Evolutionary conservation across 2,113 vertebrate genomes (phyloP).

Genomic region (Holacanthus passer): DNA sequence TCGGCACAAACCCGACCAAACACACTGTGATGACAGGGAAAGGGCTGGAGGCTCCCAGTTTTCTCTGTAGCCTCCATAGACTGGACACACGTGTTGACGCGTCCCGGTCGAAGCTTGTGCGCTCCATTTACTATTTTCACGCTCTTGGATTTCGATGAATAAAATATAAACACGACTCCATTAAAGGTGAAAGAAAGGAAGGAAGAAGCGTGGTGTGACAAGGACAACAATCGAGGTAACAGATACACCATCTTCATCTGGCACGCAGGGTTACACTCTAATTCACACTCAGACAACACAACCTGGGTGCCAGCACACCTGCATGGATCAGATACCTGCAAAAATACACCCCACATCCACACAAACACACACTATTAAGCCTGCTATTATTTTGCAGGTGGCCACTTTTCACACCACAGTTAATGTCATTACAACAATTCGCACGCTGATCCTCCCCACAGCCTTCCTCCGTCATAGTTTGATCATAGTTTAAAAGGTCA

Average conservation of each 20-base stretch:
- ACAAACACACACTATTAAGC: neutral
- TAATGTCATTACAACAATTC: neutral
- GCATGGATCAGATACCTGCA: conserved; percentile 29
- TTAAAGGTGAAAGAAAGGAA: conserved; percentile 33
- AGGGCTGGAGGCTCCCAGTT: neutral
- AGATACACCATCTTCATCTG: conserved; percentile 64
- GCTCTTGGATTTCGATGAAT: conserved; percentile 52
- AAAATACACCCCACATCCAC: neutral
- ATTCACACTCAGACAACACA: conserved; percentile 40
- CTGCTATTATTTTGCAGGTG: neutral
- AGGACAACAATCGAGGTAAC: conserved; percentile 55
- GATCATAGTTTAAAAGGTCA: conserved; percentile 6
- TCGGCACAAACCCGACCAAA: conserved; percentile 54
- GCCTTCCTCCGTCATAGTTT: neutral
- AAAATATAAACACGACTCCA: conserved; percentile 52
- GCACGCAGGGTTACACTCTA: conserved; percentile 24
- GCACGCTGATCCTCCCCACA: conserved; percentile 6
- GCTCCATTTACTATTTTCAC: conserved; percentile 17
- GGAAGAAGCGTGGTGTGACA: conserved; percentile 29
- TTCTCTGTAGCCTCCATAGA: neutral
- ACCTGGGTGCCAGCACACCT: conserved; percentile 19
- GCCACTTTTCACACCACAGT: neutral
- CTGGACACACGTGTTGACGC: conserved; percentile 3
- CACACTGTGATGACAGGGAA: conserved; percentile 44
- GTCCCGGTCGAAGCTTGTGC: neutral